phyloP scores from a whole-genome alignment of 2,113 vertebrate genomes.

The Pogona vitticeps region DNA sequence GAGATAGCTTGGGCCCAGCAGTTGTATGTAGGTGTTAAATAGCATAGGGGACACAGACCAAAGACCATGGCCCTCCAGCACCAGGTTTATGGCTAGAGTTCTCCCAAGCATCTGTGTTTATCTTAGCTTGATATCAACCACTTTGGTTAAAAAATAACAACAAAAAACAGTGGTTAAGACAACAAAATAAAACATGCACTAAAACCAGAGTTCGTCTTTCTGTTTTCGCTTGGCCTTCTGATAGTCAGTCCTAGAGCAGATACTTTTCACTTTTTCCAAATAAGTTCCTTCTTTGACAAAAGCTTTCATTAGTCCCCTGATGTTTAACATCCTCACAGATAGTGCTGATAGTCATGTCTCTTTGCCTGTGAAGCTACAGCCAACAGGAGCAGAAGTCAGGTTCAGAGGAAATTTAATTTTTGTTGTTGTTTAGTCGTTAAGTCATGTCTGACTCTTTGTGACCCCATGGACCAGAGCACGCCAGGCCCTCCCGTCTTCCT shows the following conservation, averaged over 20 bases:
- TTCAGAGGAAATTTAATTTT: neutral
- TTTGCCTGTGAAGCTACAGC: neutral
- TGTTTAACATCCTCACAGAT: neutral
- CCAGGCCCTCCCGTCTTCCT: too few relatives aligned
- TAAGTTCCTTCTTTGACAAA: neutral
- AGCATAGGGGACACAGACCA: too few relatives aligned
- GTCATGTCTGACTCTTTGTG: too few relatives aligned
- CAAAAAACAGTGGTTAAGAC: neutral
- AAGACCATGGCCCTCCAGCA: too few relatives aligned
- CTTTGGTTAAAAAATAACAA: neutral
- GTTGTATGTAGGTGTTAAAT: too few relatives aligned
- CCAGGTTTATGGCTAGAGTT: neutral
- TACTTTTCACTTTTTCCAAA: neutral
- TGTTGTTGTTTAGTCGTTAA: too few relatives aligned
- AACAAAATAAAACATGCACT: neutral
- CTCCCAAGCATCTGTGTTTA: neutral
- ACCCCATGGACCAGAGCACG: too few relatives aligned
- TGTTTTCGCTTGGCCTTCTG: neutral
- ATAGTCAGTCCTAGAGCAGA: neutral
- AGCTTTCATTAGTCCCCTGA: neutral
- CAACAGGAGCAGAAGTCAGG: too few relatives aligned
- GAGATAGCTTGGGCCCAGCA: too few relatives aligned
- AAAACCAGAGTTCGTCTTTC: neutral
- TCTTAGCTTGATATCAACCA: too few relatives aligned
- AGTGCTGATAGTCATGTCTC: neutral